phyloP scores from a whole-genome alignment of 2,113 vertebrate species.

The Mobula birostris region DNA sequence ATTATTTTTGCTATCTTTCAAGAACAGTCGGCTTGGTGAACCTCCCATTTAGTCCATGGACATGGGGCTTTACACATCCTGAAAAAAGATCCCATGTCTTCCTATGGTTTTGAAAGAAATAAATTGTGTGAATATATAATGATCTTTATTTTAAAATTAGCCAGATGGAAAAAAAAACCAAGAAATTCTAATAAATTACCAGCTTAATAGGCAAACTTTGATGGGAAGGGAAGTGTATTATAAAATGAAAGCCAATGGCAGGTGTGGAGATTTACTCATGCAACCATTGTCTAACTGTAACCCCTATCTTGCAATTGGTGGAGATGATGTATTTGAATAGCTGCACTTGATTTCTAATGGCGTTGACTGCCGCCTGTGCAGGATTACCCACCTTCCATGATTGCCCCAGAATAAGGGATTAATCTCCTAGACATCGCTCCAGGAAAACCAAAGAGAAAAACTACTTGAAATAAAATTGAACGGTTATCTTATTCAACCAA shows the following conservation, averaged over 20 bases:
- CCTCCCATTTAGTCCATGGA: no score
- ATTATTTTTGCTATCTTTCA: no score
- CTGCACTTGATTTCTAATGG: neutral
- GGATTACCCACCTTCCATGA: no score
- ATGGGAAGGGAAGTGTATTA: neutral
- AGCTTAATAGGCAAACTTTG: neutral
- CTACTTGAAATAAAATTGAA: no score
- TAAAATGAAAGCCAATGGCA: neutral
- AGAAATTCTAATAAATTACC: neutral
- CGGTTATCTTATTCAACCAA: no score
- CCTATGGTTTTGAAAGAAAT: no score
- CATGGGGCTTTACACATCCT: no score
- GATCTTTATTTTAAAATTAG: neutral
- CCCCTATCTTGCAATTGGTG: neutral
- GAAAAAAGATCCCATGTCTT: neutral
- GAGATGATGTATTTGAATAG: neutral
- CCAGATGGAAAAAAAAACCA: neutral
- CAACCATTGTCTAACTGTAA: neutral
- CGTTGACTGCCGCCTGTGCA: neutral
- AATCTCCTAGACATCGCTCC: no score
- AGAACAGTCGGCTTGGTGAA: no score
- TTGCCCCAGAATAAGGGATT: no score
- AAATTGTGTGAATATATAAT: neutral
- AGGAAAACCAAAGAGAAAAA: no score
- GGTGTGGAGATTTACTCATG: neutral